A percentile compares a stretch with the other conserved stretches of the same genome.
Evolutionary conservation across 2,888 invertebrate species (phyloP).

Genomic region (Notodromas monacha): DNA sequence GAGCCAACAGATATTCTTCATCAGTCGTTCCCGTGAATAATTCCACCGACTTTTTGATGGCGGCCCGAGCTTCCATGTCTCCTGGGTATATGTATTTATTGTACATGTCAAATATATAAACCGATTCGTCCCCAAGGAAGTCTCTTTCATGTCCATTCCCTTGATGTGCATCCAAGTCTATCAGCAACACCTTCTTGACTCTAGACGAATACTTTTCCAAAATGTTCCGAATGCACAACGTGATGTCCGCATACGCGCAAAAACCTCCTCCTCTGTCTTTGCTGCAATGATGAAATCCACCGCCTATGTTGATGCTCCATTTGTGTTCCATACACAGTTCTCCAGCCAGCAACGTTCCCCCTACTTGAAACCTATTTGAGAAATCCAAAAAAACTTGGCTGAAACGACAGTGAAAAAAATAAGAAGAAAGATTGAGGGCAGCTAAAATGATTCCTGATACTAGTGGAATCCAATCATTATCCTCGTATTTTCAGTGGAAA

Average conservation of each 20-base stretch:
- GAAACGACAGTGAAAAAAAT: too few relatives aligned
- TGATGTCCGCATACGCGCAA: slow-evolving; percentile 64
- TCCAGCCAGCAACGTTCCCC: slow-evolving; percentile 48
- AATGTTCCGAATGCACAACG: slow-evolving; percentile 34
- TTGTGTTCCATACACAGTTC: slow-evolving; percentile 44
- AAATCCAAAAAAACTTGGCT: not conserved
- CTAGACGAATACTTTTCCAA: slow-evolving; percentile 21
- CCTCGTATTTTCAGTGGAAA: too few relatives aligned
- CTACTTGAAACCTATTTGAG: slow-evolving; percentile 31
- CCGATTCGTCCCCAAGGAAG: slow-evolving; percentile 29
- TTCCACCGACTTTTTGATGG: slow-evolving; percentile 34
- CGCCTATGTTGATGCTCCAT: slow-evolving; percentile 67
- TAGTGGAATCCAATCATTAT: too few relatives aligned
- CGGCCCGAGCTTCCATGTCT: slow-evolving; percentile 34
- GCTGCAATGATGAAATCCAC: slow-evolving; percentile 67
- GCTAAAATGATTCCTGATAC: too few relatives aligned
- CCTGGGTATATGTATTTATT: slow-evolving; percentile 45
- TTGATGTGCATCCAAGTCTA: slow-evolving; percentile 74
- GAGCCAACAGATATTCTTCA: slow-evolving; percentile 28
- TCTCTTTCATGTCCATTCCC: slow-evolving; percentile 63
- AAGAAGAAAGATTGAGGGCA: too few relatives aligned
- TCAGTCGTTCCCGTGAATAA: slow-evolving; percentile 28
- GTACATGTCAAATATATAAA: slow-evolving; percentile 64
- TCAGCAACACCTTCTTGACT: slow-evolving; percentile 31
- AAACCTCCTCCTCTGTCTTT: slow-evolving; percentile 43